Conservation (phyloP, 2,888 invertebrate species). For the Lasioglossum marginatum region DNA sequence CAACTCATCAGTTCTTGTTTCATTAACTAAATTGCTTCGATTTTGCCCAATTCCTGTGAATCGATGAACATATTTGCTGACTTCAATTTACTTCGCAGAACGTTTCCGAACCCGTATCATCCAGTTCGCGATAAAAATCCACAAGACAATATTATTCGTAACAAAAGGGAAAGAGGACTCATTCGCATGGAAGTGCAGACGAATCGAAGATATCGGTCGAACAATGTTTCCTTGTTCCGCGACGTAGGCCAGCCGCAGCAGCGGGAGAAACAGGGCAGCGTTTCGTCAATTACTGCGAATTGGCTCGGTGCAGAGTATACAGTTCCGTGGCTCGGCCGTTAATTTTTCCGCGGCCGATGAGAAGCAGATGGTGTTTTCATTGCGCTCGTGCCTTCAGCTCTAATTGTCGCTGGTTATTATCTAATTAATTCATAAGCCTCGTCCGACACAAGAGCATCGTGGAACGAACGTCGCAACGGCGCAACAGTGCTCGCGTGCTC, state of each 20-base stretch:
- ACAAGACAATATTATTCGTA: neutral
- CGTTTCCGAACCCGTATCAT: neutral
- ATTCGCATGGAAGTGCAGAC: neutral
- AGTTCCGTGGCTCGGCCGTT: neutral
- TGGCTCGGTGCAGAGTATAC: neutral
- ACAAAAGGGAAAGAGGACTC: neutral
- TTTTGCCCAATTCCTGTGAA: neutral
- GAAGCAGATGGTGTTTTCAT: conserved; percentile 80
- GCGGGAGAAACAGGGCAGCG: conserved; percentile 1
- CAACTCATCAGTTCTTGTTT: neutral
- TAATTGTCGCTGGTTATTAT: conserved; percentile 80
- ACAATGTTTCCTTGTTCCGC: conserved; percentile 11
- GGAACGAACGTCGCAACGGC: conserved; percentile 27
- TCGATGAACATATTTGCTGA: neutral
- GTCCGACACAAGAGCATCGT: conserved; percentile 60
- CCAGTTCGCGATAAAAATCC: neutral
- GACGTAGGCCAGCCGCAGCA: neutral
- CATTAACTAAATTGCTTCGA: neutral
- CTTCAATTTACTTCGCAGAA: neutral
- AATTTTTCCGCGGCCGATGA: conserved; percentile 73
- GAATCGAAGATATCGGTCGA: neutral
- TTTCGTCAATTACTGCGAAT: conserved; percentile 39
- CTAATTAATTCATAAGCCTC: conserved; percentile 80
- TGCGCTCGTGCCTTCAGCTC: conserved; percentile 66
- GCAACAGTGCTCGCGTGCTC: conserved; percentile 57